phyloP scores from a whole-genome alignment of 2,797 vertebrate genomes.

The Dendrocincla fuliginosa region DNA sequence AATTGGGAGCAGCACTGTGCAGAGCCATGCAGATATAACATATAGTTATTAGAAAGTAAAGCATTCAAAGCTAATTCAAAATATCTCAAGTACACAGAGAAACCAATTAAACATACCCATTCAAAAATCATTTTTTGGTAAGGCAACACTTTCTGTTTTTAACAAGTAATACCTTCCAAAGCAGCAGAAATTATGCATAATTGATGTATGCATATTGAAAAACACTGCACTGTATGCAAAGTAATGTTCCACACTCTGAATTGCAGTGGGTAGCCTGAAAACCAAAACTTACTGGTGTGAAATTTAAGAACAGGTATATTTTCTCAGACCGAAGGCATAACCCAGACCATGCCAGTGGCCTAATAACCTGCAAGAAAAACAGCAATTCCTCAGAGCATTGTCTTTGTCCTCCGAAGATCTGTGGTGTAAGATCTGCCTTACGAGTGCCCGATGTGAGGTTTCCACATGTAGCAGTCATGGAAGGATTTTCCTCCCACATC shows the following conservation, averaged over 20 bases:
- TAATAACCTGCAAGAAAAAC: not conserved
- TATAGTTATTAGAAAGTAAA: not conserved
- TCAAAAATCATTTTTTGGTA: not conserved
- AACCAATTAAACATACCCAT: not conserved
- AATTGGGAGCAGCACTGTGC: not conserved
- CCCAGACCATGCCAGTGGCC: not conserved
- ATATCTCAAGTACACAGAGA: not conserved
- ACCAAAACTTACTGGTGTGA: not conserved
- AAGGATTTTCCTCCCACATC: not conserved
- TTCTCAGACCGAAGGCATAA: not conserved
- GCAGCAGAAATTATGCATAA: not conserved
- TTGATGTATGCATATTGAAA: not conserved
- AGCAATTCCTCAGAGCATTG: not conserved
- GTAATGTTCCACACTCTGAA: not conserved
- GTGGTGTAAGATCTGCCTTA: not conserved
- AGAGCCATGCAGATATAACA: not conserved
- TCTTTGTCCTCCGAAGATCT: not conserved
- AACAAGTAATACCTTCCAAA: not conserved
- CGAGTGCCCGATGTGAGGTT: not conserved
- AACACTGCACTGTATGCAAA: not conserved
- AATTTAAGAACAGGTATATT: not conserved
- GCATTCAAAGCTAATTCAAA: not conserved
- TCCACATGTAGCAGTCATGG: not conserved
- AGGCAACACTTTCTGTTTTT: not conserved
- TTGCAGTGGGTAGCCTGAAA: not conserved